Evolutionary conservation across 2,888 invertebrate species (phyloP).

Genomic region (Pammene fasciana): DNA sequence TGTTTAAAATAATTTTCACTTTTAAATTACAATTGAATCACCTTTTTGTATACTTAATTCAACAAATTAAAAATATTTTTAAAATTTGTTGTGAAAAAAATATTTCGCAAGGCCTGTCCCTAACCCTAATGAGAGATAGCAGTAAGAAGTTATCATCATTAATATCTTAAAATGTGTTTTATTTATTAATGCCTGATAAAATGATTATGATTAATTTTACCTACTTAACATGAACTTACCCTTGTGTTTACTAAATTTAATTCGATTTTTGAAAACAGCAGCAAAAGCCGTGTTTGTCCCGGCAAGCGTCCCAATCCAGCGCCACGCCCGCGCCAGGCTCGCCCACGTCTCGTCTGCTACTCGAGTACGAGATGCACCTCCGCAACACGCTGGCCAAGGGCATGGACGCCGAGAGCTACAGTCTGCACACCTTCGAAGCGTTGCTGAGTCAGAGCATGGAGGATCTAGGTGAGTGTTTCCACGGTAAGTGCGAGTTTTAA

Average conservation of each 20-base stretch:
- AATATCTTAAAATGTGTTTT: no score
- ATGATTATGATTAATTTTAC: no score
- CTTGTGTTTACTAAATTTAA: not conserved
- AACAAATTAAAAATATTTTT: no score
- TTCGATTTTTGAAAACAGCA: constrained; percentile 34
- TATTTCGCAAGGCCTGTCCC: no score
- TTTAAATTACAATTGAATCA: no score
- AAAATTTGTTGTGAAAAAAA: no score
- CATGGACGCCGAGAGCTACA: constrained; percentile 97
- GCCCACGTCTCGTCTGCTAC: constrained; percentile 91
- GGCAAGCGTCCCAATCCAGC: constrained; percentile 84
- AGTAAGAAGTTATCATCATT: no score
- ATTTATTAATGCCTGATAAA: no score
- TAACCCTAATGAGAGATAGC: no score
- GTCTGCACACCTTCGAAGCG: constrained; percentile 96
- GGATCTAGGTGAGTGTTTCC: constrained; percentile 88
- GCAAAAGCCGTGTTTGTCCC: constrained; percentile 76
- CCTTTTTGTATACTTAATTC: no score
- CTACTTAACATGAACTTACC: no score
- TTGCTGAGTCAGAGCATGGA: constrained; percentile 97
- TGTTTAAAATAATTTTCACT: no score
- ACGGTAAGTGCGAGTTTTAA: constrained; percentile 31
- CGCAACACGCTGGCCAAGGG: constrained; percentile 96
- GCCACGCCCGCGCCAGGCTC: constrained; percentile 91
- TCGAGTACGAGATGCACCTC: constrained; percentile 97